Evolutionary conservation across 1,140 invertebrate genomes (phyloP).

Genomic region (Chlorops oryzae): DNA sequence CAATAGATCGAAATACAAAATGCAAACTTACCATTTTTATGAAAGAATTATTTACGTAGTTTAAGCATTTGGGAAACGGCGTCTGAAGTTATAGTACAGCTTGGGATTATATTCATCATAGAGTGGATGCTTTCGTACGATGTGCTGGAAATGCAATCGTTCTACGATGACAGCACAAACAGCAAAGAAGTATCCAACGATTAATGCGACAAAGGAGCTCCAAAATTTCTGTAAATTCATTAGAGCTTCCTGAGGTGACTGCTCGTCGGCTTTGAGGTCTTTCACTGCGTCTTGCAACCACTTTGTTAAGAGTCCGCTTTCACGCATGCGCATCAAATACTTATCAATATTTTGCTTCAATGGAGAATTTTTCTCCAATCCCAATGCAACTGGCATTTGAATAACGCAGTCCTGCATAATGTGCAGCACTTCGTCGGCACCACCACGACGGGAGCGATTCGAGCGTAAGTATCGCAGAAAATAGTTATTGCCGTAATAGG

Average conservation of each 20-base stretch:
- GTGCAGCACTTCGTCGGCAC: slow-evolving; percentile 58
- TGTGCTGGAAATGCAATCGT: slow-evolving; percentile 59
- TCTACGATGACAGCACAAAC: slow-evolving; percentile 55
- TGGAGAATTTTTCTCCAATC: slow-evolving; percentile 73
- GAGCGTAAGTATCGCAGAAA: slow-evolving; percentile 60
- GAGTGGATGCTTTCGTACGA: slow-evolving; percentile 59
- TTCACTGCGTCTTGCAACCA: slow-evolving; percentile 71
- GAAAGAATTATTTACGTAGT: too few species aligned
- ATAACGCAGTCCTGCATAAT: slow-evolving; percentile 76
- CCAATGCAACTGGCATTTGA: slow-evolving; percentile 71
- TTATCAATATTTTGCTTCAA: slow-evolving; percentile 64
- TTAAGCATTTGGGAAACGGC: slow-evolving; percentile 9
- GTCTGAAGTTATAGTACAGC: slow-evolving; percentile 40
- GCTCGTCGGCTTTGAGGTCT: slow-evolving; percentile 47
- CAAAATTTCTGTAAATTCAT: slow-evolving; percentile 71
- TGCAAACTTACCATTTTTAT: too few species aligned
- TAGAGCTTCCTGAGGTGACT: slow-evolving; percentile 55
- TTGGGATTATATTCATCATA: slow-evolving; percentile 61
- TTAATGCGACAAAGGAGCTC: slow-evolving; percentile 64
- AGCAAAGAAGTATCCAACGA: slow-evolving; percentile 60
- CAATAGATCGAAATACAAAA: too few species aligned
- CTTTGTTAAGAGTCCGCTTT: slow-evolving; percentile 70
- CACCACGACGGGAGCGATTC: slow-evolving; percentile 50
- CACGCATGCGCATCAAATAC: slow-evolving; percentile 59
- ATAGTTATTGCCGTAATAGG: slow-evolving; percentile 75